Percentiles rank a stretch among this genome's conserved stretches.
Conservation (phyloP, 2,888 invertebrate species). For the Drosophila buzzatii region DNA sequence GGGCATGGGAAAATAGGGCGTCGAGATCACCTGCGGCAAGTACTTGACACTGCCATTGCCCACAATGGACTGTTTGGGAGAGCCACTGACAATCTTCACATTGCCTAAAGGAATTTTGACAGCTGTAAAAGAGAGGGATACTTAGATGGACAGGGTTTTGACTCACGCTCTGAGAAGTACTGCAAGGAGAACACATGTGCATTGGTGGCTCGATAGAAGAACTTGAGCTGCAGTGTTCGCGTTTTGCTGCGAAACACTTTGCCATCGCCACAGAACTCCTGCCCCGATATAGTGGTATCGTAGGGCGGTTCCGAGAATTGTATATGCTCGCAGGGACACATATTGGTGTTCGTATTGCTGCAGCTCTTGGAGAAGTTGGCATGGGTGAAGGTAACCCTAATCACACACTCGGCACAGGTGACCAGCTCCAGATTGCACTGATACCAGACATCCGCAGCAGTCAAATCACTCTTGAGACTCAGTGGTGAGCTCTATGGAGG, state of each 20-base stretch:
- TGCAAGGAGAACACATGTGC: conserved; percentile 88
- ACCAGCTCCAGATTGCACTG: conserved; percentile 89
- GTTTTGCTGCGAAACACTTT: conserved; percentile 88
- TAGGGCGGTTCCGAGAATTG: conserved; percentile 89
- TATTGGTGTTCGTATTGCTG: conserved; percentile 77
- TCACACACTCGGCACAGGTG: conserved; percentile 90
- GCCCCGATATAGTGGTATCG: conserved; percentile 87
- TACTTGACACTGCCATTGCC: conserved; percentile 82
- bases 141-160: background rate
- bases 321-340: conserved; percentile 88
- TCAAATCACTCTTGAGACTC: conserved; percentile 68
- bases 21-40: conserved; percentile 86
- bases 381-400: conserved; percentile 83
- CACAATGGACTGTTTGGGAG: conserved; percentile 83
- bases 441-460: conserved; percentile 83
- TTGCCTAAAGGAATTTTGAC: conserved; percentile 85
- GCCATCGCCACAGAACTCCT: conserved; percentile 87
- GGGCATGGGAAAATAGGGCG: conserved; percentile 89
- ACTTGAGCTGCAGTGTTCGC: conserved; percentile 87
- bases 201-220: conserved; percentile 87
- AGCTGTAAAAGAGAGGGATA: background rate
- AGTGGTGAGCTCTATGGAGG: conserved; percentile 57
- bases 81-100: conserved; percentile 86
- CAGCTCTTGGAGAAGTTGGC: conserved; percentile 84
- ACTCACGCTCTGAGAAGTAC: conserved; percentile 88